phyloP scores from a whole-genome alignment of 2,888 invertebrate genomes.

The Caenorhabditis sp. region DNA sequence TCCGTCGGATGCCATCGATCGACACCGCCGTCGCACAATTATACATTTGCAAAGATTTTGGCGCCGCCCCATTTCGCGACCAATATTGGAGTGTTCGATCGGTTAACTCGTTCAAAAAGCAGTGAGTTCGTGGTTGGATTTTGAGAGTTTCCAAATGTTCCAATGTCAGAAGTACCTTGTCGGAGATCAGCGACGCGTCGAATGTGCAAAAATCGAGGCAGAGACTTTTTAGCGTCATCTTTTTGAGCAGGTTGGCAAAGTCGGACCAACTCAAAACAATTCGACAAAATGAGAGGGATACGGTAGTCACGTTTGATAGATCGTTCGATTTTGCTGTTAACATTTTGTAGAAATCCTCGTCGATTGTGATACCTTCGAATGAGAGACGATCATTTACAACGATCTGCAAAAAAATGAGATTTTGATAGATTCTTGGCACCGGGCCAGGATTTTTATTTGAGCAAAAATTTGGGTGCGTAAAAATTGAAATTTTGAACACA shows the following conservation, averaged over 20 bases:
- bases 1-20: conserved; percentile 21
- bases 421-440: too few relatives aligned
- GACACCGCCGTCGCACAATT: conserved; percentile 25
- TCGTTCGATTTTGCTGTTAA: conserved; percentile 36
- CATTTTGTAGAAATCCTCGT: conserved; percentile 35
- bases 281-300: conserved; percentile 27
- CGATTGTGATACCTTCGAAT: conserved; percentile 38
- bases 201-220: conserved; percentile 38
- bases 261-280: conserved; percentile 16
- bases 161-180: conserved; percentile 32
- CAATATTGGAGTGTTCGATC: conserved; percentile 36
- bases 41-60: conserved; percentile 12
- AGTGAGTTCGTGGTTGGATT: conserved; percentile 37
- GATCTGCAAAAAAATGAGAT: background rate
- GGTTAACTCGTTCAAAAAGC: conserved; percentile 35
- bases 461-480: too few relatives aligned
- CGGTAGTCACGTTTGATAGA: conserved; percentile 32
- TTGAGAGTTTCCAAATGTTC: conserved; percentile 26
- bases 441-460: too few relatives aligned
- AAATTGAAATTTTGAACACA: too few relatives aligned
- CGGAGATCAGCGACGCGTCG: conserved; percentile 24
- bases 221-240: conserved; percentile 26
- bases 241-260: conserved; percentile 23
- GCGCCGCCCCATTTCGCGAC: conserved; percentile 6
- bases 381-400: conserved; percentile 28